Evolutionary conservation across 2,113 vertebrate genomes (phyloP).

Genomic region (Centropus bengalensis): DNA sequence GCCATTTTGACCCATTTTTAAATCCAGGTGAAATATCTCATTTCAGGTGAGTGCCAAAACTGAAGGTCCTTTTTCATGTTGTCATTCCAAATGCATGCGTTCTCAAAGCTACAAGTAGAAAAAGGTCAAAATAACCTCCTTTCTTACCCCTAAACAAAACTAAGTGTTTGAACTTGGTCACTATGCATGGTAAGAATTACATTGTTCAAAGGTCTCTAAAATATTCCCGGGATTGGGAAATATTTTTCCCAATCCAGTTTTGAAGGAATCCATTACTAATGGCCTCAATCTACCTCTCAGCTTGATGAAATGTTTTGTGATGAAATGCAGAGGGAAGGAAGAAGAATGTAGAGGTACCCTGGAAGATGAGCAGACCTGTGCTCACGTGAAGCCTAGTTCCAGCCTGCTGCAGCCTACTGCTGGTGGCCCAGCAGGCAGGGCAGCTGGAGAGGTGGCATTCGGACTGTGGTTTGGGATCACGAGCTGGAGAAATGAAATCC

Average conservation of each 20-base stretch:
- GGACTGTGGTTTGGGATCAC: not conserved
- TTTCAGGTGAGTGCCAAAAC: not conserved
- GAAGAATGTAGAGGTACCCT: not conserved
- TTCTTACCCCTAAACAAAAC: not conserved
- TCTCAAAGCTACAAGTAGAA: not conserved
- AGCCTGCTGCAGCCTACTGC: rapidly evolving
- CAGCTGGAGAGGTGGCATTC: not conserved
- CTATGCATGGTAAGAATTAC: not conserved
- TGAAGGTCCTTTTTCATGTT: not conserved
- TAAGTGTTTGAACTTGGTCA: not conserved
- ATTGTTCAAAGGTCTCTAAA: not conserved
- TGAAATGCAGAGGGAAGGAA: not conserved
- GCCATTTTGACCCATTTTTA: not conserved
- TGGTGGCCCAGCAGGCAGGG: not conserved
- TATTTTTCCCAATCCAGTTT: not conserved
- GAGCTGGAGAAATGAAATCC: rapidly evolving
- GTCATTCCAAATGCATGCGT: not conserved
- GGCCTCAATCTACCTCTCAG: not conserved
- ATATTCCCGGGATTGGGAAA: not conserved
- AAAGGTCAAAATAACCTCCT: not conserved
- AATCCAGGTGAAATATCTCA: not conserved
- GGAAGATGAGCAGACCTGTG: rapidly evolving
- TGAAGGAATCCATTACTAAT: not conserved
- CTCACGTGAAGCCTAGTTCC: not conserved
- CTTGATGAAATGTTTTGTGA: not conserved